Percentiles rank a stretch among this genome's conserved stretches.
phyloP scores from a whole-genome alignment of 30 jellyfish, hydroid and myxozoan genomes.

The Sanderia malayensis region DNA sequence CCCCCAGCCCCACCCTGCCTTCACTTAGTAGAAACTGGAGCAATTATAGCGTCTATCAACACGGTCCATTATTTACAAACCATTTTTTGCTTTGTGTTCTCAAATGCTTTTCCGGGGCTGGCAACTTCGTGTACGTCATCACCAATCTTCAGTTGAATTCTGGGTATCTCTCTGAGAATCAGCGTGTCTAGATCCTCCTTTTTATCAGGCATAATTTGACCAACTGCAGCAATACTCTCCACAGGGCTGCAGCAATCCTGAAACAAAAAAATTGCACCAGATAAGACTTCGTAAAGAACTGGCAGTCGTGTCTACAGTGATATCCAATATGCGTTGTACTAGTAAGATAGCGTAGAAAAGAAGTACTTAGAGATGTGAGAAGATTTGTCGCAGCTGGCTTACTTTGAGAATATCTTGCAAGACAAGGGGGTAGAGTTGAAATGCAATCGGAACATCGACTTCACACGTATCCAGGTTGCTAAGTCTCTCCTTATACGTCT shows the following conservation, averaged over 20 bases:
- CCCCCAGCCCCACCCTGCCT: no score
- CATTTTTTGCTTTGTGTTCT: constrained; percentile 91
- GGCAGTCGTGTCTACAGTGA: no score
- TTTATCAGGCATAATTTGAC: constrained; percentile 69
- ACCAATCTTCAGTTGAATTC: constrained; percentile 59
- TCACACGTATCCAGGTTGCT: constrained; percentile 66
- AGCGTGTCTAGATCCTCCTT: constrained; percentile 83
- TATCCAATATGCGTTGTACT: no score
- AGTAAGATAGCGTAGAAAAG: no score
- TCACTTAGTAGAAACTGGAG: no score
- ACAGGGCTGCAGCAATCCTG: constrained; percentile 97
- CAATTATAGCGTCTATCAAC: no score
- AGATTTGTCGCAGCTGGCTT: constrained; percentile 8
- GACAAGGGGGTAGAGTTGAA: constrained; percentile 70
- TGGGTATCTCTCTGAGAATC: constrained; percentile 89
- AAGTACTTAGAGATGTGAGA: no score
- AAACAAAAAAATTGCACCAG: neutral
- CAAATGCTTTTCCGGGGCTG: constrained; percentile 98
- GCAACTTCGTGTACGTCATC: constrained; percentile 73
- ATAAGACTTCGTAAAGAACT: no score
- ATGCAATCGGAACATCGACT: constrained; percentile 92
- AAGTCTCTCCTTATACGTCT: constrained; percentile 75
- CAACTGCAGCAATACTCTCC: constrained; percentile 85
- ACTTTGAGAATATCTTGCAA: constrained; percentile 87
- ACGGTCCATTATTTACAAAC: constrained; percentile 28